Conservation (phyloP, 2,888 invertebrate genomes). For the Scaptomyza tumidula region DNA sequence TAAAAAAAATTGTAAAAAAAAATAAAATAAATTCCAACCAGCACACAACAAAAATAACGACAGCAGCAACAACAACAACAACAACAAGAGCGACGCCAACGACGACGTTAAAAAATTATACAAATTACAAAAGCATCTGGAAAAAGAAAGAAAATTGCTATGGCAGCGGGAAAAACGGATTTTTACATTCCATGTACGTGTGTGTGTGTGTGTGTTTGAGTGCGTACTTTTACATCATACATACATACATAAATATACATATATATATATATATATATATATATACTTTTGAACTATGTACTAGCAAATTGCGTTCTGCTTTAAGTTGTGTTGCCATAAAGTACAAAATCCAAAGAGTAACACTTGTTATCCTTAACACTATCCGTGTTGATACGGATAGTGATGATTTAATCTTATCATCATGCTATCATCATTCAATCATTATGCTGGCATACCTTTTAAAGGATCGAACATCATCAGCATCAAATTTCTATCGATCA, state of each 20-base stretch:
- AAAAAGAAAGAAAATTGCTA: conserved; percentile 64
- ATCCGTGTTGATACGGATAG: too few relatives aligned
- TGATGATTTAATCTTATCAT: too few relatives aligned
- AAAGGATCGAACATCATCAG: too few relatives aligned
- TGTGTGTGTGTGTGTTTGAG: conserved; percentile 10
- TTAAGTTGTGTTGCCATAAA: not conserved
- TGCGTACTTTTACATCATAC: conserved; percentile 31
- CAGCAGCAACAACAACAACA: conserved; percentile 20
- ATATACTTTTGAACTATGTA: conserved; percentile 30
- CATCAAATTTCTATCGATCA: too few relatives aligned
- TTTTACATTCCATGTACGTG: conserved; percentile 44
- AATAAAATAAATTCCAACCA: conserved; percentile 42
- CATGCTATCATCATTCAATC: not conserved
- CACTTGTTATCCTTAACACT: not conserved
- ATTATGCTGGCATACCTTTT: not conserved
- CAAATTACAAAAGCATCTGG: conserved; percentile 73
- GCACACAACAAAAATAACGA: conserved; percentile 35
- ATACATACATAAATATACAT: too few relatives aligned
- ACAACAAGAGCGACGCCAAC: conserved; percentile 29
- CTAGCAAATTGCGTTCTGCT: not conserved
- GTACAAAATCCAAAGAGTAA: not conserved
- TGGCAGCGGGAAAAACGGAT: conserved; percentile 64
- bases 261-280: conserved; percentile 7
- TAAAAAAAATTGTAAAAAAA: conserved; percentile 24
- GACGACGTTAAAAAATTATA: conserved; percentile 78